phyloP scores from a whole-genome alignment of 92 coral and sea anemone genomes.

The Micromussa lordhowensis region DNA sequence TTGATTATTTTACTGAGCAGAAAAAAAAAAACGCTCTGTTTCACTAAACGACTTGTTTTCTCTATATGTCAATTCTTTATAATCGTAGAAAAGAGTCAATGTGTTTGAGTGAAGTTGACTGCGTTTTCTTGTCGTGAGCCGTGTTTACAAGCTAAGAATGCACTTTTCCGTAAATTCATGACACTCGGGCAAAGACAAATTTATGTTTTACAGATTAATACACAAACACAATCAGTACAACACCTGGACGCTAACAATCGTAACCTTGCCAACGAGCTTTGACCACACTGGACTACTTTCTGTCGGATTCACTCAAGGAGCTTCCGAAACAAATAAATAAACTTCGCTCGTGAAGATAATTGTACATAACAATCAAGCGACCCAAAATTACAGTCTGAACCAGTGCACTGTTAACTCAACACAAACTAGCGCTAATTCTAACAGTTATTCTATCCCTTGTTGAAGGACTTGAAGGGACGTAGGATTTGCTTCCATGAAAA shows the following conservation, averaged over 20 bases:
- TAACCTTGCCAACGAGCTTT: neutral
- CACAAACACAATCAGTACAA: neutral
- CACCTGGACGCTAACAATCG: neutral
- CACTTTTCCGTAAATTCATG: neutral
- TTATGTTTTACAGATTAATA: neutral
- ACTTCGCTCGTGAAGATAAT: neutral
- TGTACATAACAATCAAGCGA: neutral
- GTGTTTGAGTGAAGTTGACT: neutral
- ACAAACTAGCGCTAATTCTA: neutral
- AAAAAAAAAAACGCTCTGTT: neutral
- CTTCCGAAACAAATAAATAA: conserved; percentile 32
- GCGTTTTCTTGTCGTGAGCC: neutral
- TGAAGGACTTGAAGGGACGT: too few species aligned
- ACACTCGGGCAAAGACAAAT: neutral
- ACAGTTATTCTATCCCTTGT: neutral
- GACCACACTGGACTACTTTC: neutral
- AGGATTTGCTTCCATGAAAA: neutral
- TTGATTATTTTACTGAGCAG: neutral
- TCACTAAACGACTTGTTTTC: neutral
- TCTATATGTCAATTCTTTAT: conserved; percentile 23
- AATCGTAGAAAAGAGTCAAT: conserved; percentile 6
- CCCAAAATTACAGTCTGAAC: neutral
- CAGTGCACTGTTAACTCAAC: neutral
- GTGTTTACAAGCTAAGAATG: neutral
- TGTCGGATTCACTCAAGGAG: neutral